These are phyloP conservation scores for Poeciliopsis occidentalis DNA, from an alignment of 2,113 vertebrate species.

Conservation along the genomic window DNA sequence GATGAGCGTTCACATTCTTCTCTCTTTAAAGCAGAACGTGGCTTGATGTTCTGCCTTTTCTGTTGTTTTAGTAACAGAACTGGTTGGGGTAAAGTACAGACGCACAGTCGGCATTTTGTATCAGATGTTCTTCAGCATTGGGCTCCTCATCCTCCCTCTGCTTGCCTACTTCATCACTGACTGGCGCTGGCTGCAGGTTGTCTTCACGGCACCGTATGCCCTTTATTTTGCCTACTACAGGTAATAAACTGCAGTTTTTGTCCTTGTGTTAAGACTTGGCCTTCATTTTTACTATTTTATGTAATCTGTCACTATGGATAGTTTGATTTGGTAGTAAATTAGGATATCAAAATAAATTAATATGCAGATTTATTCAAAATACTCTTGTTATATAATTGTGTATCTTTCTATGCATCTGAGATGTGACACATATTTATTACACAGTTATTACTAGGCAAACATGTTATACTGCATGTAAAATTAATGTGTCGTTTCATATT, in stretches of 20 bases:
- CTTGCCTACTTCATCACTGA: slow-evolving; percentile 87
- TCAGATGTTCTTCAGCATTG: slow-evolving; percentile 91
- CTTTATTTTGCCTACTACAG: slow-evolving; percentile 91
- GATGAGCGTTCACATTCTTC: background rate
- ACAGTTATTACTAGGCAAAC: no score
- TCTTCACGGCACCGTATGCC: slow-evolving; percentile 84
- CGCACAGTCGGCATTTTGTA: slow-evolving; percentile 86
- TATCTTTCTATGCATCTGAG: no score
- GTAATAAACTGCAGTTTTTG: slow-evolving; percentile 67
- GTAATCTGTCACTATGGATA: no score
- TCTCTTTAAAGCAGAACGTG: background rate
- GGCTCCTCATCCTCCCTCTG: slow-evolving; percentile 87
- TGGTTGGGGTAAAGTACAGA: slow-evolving; percentile 90
- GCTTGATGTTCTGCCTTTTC: background rate
- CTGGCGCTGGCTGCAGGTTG: slow-evolving; percentile 91
- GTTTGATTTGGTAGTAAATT: no score
- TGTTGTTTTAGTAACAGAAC: slow-evolving; percentile 86
- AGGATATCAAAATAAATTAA: no score
- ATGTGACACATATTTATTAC: no score
- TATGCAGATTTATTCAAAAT: no score
- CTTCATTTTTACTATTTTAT: no score
- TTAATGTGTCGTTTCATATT: no score
- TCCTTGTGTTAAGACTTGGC: no score
- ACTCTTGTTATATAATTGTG: no score
- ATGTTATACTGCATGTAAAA: no score